phyloP scores from a whole-genome alignment of 1,140 invertebrate genomes.

The Himalopsyche phryganea region DNA sequence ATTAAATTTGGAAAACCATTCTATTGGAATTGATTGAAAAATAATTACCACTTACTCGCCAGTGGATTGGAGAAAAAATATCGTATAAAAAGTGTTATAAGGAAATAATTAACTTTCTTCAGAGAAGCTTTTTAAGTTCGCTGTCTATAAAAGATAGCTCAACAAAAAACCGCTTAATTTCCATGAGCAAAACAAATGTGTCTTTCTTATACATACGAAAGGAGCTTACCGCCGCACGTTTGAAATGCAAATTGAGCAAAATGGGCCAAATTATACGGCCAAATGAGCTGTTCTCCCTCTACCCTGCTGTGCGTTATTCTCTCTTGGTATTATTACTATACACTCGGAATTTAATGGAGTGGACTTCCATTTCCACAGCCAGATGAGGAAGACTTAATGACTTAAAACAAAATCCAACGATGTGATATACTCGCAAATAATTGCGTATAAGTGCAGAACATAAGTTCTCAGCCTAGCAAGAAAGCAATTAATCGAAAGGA shows the following conservation, averaged over 20 bases:
- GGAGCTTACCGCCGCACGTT: slow-evolving; percentile 14
- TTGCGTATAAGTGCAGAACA: too few species aligned
- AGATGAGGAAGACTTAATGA: slow-evolving; percentile 2
- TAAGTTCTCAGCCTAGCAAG: too few species aligned
- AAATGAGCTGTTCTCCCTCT: slow-evolving; percentile 21
- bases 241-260: slow-evolving; percentile 33
- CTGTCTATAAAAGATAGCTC: background rate
- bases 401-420: slow-evolving; percentile 1
- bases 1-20: too few species aligned
- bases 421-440: too few species aligned
- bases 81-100: too few species aligned
- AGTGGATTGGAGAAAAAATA: too few species aligned
- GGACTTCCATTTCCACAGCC: background rate
- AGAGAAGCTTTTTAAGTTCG: too few species aligned
- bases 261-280: slow-evolving; percentile 31
- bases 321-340: slow-evolving; percentile 12
- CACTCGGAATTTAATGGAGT: slow-evolving; percentile 10
- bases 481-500: too few species aligned
- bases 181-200: background rate
- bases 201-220: background rate
- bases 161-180: background rate
- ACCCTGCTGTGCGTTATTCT: slow-evolving; percentile 18
- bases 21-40: too few species aligned
- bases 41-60: too few species aligned
- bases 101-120: too few species aligned